These are phyloP conservation scores for Nibea albiflora DNA, from an alignment of 2,113 vertebrate species.

Conservation along the genomic window DNA sequence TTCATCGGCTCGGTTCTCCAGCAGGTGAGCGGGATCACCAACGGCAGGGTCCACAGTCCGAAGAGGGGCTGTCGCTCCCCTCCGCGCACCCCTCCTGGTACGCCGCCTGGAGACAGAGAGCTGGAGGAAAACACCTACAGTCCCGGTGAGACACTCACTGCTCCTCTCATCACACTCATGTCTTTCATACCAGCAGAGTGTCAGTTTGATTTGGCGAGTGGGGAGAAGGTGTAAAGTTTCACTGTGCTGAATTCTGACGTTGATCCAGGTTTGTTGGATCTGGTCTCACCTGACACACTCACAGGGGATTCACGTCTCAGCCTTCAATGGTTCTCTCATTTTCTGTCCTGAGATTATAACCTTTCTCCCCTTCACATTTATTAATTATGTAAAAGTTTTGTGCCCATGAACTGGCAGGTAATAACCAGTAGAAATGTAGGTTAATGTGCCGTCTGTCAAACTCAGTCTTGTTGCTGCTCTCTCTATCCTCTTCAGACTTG, in stretches of 20 bases:
- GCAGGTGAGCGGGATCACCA: slow-evolving; percentile 79
- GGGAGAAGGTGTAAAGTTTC: background rate
- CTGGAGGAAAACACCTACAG: slow-evolving; percentile 78
- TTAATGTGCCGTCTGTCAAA: background rate
- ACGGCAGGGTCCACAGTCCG: slow-evolving; percentile 77
- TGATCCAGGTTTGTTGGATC: no score
- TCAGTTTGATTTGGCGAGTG: background rate
- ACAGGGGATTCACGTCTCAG: background rate
- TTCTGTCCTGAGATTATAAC: background rate
- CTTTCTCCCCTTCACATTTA: background rate
- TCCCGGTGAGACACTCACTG: slow-evolving; percentile 71
- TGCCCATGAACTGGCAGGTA: background rate
- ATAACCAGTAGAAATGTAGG: background rate
- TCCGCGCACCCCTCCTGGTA: slow-evolving; percentile 71
- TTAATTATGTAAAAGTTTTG: no score
- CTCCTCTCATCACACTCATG: background rate
- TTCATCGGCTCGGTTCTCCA: slow-evolving; percentile 93
- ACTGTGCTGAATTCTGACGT: background rate
- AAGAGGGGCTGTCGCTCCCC: slow-evolving; percentile 79
- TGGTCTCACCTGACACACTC: background rate
- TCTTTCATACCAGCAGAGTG: background rate
- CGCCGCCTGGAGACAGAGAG: slow-evolving; percentile 75
- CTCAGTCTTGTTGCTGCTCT: background rate
- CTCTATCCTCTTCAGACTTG: slow-evolving; percentile 74
- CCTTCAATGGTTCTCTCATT: background rate